Evolutionary conservation across 2,797 vertebrate genomes (phyloP).

Genomic region (Lycodopsis pacificus): DNA sequence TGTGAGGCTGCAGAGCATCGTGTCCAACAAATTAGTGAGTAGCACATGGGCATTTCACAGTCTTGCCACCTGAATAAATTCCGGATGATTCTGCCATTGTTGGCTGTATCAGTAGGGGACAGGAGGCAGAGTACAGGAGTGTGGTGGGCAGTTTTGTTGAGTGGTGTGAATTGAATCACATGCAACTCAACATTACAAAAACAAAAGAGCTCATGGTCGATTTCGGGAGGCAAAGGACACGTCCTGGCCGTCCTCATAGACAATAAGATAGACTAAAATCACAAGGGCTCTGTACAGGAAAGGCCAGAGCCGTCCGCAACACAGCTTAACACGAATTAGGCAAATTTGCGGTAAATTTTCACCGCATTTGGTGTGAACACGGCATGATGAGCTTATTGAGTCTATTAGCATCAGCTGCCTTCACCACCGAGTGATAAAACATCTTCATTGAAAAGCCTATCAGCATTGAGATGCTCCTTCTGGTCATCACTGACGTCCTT

Average conservation of each 20-base stretch:
- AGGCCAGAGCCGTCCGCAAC: too few relatives aligned
- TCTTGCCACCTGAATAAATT: background rate
- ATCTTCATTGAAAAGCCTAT: too few relatives aligned
- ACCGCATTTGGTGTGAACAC: too few relatives aligned
- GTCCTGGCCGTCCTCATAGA: background rate
- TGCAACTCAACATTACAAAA: background rate
- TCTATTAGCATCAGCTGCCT: too few relatives aligned
- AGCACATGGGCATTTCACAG: background rate
- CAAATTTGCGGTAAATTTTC: too few relatives aligned
- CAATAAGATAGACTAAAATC: too few relatives aligned
- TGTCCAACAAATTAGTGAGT: background rate
- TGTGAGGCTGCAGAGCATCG: background rate
- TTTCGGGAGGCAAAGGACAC: background rate
- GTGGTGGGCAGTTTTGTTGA: slow-evolving; percentile 6
- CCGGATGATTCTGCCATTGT: background rate
- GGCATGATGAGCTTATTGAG: too few relatives aligned
- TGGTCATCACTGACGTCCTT: too few relatives aligned
- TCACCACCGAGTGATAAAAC: too few relatives aligned
- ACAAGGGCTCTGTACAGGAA: too few relatives aligned
- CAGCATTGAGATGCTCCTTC: too few relatives aligned
- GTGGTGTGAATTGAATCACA: background rate
- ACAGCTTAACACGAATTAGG: too few relatives aligned
- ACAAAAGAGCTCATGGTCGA: background rate
- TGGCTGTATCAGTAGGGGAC: background rate
- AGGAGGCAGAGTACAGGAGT: background rate